Conservation (phyloP, 2,888 invertebrate genomes). For the Microdon myrmicae region DNA sequence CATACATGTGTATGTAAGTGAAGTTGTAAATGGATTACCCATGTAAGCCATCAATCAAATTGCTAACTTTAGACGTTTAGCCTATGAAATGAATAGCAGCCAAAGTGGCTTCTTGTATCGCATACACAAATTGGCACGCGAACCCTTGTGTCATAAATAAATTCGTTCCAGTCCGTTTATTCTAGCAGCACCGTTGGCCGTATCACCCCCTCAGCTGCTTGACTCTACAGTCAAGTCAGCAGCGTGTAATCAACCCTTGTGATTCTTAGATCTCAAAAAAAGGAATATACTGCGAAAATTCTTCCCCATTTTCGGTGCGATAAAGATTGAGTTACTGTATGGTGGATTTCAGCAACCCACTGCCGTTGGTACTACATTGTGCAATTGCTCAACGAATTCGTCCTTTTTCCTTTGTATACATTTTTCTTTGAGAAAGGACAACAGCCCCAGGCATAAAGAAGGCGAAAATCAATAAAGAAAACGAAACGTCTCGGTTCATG, state of each 20-base stretch:
- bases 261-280: constrained; percentile 18
- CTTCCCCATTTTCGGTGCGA: no score
- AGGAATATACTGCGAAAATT: no score
- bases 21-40: constrained; percentile 47
- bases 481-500: constrained; percentile 2
- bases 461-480: constrained; percentile 39
- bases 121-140: constrained; percentile 40
- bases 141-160: constrained; percentile 12
- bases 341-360: constrained; percentile 17
- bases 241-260: neutral
- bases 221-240: constrained; percentile 4
- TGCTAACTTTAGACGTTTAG: constrained; percentile 42
- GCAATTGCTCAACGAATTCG: constrained; percentile 28
- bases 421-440: constrained; percentile 28
- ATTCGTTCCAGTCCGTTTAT: constrained; percentile 2
- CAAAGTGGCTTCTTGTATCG: constrained; percentile 1
- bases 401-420: neutral
- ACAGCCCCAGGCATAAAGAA: constrained; percentile 1
- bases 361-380: constrained; percentile 1
- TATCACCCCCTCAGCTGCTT: neutral
- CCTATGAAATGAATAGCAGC: constrained; percentile 7
- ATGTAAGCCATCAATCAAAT: constrained; percentile 51
- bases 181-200: neutral
- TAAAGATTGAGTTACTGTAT: constrained; percentile 13
- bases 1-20: constrained; percentile 7